Evolutionary conservation across 2,797 vertebrate genomes (phyloP).

Genomic region (Aulostomus chinensis): DNA sequence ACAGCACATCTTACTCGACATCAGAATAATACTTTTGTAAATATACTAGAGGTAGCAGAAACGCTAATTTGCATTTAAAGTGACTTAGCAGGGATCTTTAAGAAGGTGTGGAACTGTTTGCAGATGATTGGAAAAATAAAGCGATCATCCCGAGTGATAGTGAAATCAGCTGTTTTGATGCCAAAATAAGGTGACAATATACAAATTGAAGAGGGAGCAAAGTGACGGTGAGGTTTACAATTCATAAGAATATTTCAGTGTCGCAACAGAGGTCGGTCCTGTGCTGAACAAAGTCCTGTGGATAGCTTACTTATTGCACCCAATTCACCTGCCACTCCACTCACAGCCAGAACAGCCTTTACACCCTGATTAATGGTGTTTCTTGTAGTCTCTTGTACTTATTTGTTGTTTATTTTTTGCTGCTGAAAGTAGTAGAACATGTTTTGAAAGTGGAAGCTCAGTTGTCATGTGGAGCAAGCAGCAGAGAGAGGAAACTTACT

Average conservation of each 20-base stretch:
- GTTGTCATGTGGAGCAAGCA: conserved; percentile 35
- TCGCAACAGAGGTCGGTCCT: background rate
- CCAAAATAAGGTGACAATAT: too few relatives aligned
- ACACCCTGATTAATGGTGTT: conserved; percentile 6
- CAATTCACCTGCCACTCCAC: background rate
- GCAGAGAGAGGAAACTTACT: conserved; percentile 46
- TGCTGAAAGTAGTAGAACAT: background rate
- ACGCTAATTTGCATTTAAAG: too few relatives aligned
- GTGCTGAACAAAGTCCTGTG: conserved; percentile 72
- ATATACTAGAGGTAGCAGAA: too few relatives aligned
- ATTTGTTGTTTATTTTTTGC: background rate
- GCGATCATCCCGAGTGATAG: too few relatives aligned
- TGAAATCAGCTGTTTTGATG: too few relatives aligned
- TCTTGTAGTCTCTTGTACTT: background rate
- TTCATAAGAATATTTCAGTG: background rate
- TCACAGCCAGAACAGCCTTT: background rate
- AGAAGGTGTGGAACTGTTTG: too few relatives aligned
- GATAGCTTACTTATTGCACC: conserved; percentile 65
- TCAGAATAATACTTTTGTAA: too few relatives aligned
- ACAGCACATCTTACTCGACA: too few relatives aligned
- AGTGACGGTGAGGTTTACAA: conserved; percentile 6
- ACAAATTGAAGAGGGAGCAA: too few relatives aligned
- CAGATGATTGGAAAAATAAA: too few relatives aligned
- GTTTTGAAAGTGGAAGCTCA: conserved; percentile 26
- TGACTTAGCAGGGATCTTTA: too few relatives aligned